Conservation (phyloP, 2,113 vertebrate species). For the Dipodomys stephensi region DNA sequence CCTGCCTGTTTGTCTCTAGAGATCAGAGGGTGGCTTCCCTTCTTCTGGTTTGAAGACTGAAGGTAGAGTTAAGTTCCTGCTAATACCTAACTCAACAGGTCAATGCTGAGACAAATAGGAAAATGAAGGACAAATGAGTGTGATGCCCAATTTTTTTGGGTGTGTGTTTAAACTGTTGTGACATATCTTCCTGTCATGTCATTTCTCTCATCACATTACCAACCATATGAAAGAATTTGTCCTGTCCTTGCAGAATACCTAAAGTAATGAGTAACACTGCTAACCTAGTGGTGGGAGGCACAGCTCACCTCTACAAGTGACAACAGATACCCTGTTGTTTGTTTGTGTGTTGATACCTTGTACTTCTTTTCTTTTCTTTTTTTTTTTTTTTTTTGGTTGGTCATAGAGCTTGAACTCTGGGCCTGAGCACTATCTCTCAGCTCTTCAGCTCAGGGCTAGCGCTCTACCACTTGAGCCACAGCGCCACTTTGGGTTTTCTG, state of each 20-base stretch:
- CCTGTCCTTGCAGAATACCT: accelerated
- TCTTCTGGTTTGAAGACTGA: not conserved
- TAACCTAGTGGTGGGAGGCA: not conserved
- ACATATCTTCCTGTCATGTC: not conserved
- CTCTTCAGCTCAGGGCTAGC: too few relatives aligned
- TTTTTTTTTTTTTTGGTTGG: too few relatives aligned
- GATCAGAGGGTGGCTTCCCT: not conserved
- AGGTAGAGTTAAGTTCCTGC: not conserved
- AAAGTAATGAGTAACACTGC: not conserved
- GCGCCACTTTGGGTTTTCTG: too few relatives aligned
- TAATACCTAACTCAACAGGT: not conserved
- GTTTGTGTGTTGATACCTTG: too few relatives aligned
- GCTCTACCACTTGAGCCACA: too few relatives aligned
- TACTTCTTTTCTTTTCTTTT: too few relatives aligned
- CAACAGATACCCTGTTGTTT: too few relatives aligned
- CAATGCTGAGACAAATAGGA: not conserved
- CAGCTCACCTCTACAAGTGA: not conserved
- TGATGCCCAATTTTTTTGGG: not conserved
- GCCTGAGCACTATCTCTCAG: too few relatives aligned
- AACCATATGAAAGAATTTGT: not conserved
- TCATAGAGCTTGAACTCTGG: too few relatives aligned
- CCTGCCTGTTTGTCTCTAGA: not conserved
- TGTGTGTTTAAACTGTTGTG: not conserved
- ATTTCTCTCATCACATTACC: not conserved
- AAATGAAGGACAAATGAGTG: not conserved